Conservation (phyloP, 2,888 invertebrate species). For the Rotaria macrura region DNA sequence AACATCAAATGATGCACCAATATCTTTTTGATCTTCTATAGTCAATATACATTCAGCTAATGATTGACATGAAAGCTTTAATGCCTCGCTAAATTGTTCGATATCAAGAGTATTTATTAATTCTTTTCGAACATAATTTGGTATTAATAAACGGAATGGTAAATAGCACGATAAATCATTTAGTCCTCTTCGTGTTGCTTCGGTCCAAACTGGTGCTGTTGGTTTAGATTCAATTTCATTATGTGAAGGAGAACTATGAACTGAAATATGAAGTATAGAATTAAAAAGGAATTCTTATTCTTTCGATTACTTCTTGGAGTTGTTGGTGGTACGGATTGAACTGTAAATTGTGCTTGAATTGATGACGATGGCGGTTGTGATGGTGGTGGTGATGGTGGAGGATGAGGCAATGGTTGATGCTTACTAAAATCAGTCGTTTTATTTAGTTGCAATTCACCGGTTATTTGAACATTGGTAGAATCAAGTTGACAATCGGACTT, state of each 20-base stretch:
- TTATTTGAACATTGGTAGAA: not conserved
- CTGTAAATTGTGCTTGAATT: no score
- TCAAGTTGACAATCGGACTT: not conserved
- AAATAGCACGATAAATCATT: not conserved
- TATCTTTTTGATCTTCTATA: not conserved
- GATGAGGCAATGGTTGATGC: not conserved
- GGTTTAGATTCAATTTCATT: not conserved
- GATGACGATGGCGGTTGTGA: not conserved
- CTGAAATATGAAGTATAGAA: not conserved
- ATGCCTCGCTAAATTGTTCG: not conserved
- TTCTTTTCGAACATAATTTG: not conserved
- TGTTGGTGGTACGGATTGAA: not conserved
- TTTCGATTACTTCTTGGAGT: not conserved
- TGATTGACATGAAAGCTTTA: not conserved
- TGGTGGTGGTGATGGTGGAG: not conserved
- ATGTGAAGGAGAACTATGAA: not conserved
- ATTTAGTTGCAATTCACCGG: not conserved
- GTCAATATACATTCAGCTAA: not conserved
- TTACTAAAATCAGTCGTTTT: slow-evolving; percentile 15
- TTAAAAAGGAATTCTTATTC: not conserved
- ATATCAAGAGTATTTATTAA: not conserved
- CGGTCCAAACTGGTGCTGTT: not conserved
- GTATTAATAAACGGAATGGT: slow-evolving; percentile 5
- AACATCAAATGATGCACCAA: not conserved
- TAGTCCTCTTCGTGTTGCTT: not conserved